Conservation (phyloP, 1,140 invertebrate genomes). For the Drosophila asahinai region DNA sequence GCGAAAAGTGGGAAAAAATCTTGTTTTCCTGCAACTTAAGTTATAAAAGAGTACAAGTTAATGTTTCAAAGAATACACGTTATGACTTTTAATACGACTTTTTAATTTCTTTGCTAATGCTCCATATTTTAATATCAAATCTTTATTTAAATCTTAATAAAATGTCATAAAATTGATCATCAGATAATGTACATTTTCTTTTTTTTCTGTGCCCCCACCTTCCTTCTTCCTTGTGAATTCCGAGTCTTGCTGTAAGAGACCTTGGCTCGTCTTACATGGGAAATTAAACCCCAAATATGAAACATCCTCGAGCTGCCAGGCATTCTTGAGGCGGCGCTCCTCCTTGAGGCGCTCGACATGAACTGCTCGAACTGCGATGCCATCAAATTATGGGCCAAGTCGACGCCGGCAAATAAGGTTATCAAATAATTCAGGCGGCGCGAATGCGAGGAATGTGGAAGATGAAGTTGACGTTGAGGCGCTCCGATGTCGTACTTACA, state of each 20-base stretch:
- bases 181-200: background rate
- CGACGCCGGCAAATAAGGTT: conserved; percentile 44
- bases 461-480: conserved; percentile 21
- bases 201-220: background rate
- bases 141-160: background rate
- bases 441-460: conserved; percentile 62
- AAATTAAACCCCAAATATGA: conserved; percentile 74
- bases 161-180: background rate
- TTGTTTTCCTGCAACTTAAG: no score
- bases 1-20: no score
- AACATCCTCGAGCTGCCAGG: conserved; percentile 70
- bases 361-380: conserved; percentile 42
- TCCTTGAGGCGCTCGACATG: conserved; percentile 30
- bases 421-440: conserved; percentile 63
- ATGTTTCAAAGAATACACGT: no score
- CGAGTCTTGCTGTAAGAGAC: conserved; percentile 1
- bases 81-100: no score
- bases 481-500: conserved; percentile 18
- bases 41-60: no score
- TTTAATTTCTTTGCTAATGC: no score
- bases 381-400: conserved; percentile 65
- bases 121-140: no score
- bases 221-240: background rate
- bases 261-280: conserved; percentile 52
- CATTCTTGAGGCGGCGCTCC: conserved; percentile 50